phyloP scores from a whole-genome alignment of 2,888 invertebrate genomes.

The Leptopterna dolabrata region DNA sequence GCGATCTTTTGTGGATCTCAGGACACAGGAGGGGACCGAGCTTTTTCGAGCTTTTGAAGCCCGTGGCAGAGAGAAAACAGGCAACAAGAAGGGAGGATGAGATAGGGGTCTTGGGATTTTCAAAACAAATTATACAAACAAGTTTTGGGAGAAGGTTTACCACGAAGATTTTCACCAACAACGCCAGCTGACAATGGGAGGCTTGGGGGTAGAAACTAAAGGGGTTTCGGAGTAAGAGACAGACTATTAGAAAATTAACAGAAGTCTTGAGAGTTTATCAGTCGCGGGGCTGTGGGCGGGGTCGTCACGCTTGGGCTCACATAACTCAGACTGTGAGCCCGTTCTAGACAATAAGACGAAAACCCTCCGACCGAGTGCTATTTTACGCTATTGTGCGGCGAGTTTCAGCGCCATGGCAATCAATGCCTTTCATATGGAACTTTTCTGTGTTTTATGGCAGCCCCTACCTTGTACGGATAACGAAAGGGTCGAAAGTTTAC shows the following conservation, averaged over 20 bases:
- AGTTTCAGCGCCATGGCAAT: neutral
- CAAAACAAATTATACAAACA: slow-evolving; percentile 45
- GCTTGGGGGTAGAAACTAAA: neutral
- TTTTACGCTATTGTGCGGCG: neutral
- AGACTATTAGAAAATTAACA: slow-evolving; percentile 45
- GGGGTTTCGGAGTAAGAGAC: neutral
- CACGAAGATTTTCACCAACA: slow-evolving; percentile 11
- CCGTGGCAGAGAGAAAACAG: neutral
- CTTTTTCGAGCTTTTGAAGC: neutral
- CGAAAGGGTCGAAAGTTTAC: neutral
- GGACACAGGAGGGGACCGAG: neutral
- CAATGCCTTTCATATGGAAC: neutral
- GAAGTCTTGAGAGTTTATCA: slow-evolving; percentile 43
- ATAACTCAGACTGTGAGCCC: slow-evolving; percentile 32
- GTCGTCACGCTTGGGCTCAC: slow-evolving; percentile 19
- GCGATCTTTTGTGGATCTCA: slow-evolving; percentile 9
- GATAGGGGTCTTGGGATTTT: neutral
- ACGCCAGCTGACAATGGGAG: slow-evolving; percentile 9
- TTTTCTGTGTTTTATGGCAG: neutral
- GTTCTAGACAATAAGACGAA: slow-evolving; percentile 23
- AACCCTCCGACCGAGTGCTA: neutral
- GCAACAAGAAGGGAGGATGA: too few relatives aligned
- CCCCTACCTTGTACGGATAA: neutral
- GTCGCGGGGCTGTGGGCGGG: neutral
- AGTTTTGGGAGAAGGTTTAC: slow-evolving; percentile 25